Evolutionary conservation across 2,888 invertebrate species (phyloP).

Genomic region (Epinotia nisella): DNA sequence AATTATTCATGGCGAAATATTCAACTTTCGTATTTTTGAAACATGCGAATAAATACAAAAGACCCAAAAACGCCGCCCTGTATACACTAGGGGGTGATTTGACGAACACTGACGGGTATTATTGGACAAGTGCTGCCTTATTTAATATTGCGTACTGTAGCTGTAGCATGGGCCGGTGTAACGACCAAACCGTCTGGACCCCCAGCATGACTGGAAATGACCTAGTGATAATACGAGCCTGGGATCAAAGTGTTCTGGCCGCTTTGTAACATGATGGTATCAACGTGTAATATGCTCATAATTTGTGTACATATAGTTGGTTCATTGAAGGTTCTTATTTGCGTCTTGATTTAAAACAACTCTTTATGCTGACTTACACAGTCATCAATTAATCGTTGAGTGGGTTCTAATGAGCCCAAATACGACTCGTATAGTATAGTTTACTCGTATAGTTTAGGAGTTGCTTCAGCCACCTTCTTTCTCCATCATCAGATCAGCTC

Average conservation of each 20-base stretch:
- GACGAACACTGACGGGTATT: slow-evolving; percentile 57
- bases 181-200: slow-evolving; percentile 49
- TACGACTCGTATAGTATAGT: too few species aligned
- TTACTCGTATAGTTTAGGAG: too few species aligned
- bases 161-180: slow-evolving; percentile 50
- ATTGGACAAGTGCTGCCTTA: slow-evolving; percentile 51
- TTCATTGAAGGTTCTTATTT: slow-evolving; percentile 15
- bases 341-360: not conserved
- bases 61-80: slow-evolving; percentile 50
- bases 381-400: too few species aligned
- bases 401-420: too few species aligned
- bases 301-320: slow-evolving; percentile 34
- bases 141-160: slow-evolving; percentile 52
- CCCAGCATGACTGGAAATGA: not conserved
- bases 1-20: slow-evolving; percentile 22
- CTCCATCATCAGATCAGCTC: too few species aligned
- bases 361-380: too few species aligned
- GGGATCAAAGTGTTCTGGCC: slow-evolving; percentile 21
- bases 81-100: slow-evolving; percentile 53
- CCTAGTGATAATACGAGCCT: not conserved
- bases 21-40: slow-evolving; percentile 16
- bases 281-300: slow-evolving; percentile 41
- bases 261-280: slow-evolving; percentile 31
- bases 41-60: slow-evolving; percentile 25
- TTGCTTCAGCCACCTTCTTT: too few species aligned